Conservation (phyloP, 2,888 invertebrate genomes). For the Aphodius sticticus region DNA sequence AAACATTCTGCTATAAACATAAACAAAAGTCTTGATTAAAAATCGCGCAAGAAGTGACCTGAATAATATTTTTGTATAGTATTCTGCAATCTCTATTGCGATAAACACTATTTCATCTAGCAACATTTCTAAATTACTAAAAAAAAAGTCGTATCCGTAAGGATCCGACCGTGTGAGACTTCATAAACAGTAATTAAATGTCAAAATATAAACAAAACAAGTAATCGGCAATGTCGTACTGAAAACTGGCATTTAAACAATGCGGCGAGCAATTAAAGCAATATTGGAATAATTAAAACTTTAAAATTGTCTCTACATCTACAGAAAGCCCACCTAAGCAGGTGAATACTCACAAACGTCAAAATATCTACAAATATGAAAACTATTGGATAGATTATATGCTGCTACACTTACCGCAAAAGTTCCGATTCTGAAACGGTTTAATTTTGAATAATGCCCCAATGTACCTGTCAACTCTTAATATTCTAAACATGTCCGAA, state of each 20-base stretch:
- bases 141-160: neutral
- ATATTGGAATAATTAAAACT: neutral
- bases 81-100: neutral
- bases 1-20: neutral
- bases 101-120: neutral
- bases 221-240: neutral
- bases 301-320: neutral
- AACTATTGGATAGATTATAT: neutral
- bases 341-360: neutral
- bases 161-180: too few species aligned
- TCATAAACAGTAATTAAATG: neutral
- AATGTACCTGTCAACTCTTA: conserved; percentile 22
- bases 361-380: neutral
- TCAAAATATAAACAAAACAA: neutral
- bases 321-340: neutral
- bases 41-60: conserved; percentile 4
- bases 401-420: conserved; percentile 23
- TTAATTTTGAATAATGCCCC: conserved; percentile 27
- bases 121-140: neutral
- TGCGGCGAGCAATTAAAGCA: neutral
- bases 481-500: conserved; percentile 31
- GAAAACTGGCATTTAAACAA: neutral
- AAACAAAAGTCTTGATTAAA: neutral
- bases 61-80: neutral
- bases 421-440: conserved; percentile 15